Evolutionary conservation across 2,797 vertebrate species (phyloP), one percentile per base, ranked within the genome.

Genomic region (Bradypus variegatus): DNA sequence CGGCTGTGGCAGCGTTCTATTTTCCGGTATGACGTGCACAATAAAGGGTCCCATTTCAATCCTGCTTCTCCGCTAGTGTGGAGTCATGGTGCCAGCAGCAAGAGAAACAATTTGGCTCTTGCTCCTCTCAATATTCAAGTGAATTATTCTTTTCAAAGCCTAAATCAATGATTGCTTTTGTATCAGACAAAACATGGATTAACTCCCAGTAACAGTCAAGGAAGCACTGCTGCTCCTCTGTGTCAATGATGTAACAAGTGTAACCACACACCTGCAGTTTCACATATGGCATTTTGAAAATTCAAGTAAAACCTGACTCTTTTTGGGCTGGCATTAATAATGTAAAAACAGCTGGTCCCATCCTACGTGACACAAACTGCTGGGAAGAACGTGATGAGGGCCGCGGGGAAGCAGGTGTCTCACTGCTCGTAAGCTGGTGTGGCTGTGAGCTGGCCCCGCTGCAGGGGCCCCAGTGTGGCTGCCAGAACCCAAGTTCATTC

Each of bases 351-450:
- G 72, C n/a, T 3, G 21, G 55, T 31, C 65, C 16, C 50, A 31
- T 33, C 2, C 23, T 5, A 14, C 69, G n/a, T 78, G 29, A 11
- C 6, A 14, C 1, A 29, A 50, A 16, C 31, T 69, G 65, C 55
- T 2, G 36, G 25, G 29, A 19, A 36, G 55, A 58, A 16, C 19
- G 10, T 65, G 70, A 15, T 0, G 3, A 48, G 62, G 81, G 69
- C 29, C 27, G 3, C 1, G 0, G 31, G 38, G 41, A 31, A 36
- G 60, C 7, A 2, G 73, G 36, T 0, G 2, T 72, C 62, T 60
- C 58, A 7, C n/a, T 29, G n/a, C 16, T 23, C 65, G 5, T n/a
- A 7, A n/a, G 10, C 33, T 19, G 64, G 41, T 53, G 16, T 53
- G 5, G 9, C 31, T 11, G 62, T n/a, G 8, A 2, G 38, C n/a